Evolutionary conservation across 2,113 vertebrate genomes (phyloP), one percentile per base, ranked within the genome.

Genomic region (Siniperca knerii): DNA sequence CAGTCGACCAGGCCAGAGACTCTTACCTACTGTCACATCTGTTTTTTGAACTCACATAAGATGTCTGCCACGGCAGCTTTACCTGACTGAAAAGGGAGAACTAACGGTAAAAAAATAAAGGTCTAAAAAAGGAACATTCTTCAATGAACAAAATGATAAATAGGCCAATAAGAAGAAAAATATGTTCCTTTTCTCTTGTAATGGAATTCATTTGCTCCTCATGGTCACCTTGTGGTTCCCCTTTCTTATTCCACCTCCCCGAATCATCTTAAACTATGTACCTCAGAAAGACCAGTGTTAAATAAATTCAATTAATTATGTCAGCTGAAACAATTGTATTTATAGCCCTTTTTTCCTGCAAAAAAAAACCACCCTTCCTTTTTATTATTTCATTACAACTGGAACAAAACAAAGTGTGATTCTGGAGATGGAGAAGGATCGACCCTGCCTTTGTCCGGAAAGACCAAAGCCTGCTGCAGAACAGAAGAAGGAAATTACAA

Each of bases 391-490:
- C 81, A 79, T 75, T 61, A 77, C 78, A 94, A 78, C 82, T 88
- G 86, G 81, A 91, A 89, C 88, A 90, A 85, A 87, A 90, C 82
- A 85, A 81, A 71, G 82, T 62, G 81, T 84, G 77, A 88, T 86
- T 89, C 77, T 90, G 78, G 79, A 94, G 87, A 89, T 33, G 25
- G 79, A 82, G 83, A 91, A 93, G 95, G 94, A 94, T 92, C 12
- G 84, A 94, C 86, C 92, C 93, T 93, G 94, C 94, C 92, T 87
- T 91, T 89, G 94, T 94, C 92, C 21, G 78, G 89, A 92, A 94
- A 94, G 97, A 96, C 96, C 97, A 97, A 98, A 98, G 97, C 96
- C 96, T 95, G 93, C 96, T 95, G 90, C 93, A 95, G 96, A 97
- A 96, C 96, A 96, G 95, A 86, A 37, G 83, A 89, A 96, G 90